Evolutionary conservation across 2,113 vertebrate species (phyloP).

Genomic region (Archilochus colubris): DNA sequence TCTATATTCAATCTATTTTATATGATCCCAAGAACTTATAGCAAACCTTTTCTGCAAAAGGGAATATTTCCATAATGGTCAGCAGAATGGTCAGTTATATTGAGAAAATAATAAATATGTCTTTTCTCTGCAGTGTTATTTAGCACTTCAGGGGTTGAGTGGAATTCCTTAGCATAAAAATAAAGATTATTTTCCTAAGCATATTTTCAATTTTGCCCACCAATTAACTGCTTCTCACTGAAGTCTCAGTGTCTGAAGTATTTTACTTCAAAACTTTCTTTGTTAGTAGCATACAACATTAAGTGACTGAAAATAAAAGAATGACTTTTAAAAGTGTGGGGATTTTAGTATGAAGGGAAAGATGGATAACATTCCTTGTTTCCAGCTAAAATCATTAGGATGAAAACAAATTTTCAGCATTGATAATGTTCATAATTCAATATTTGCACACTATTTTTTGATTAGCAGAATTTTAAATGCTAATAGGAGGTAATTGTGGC

Average conservation of each 20-base stretch:
- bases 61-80: background rate
- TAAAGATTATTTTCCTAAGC: background rate
- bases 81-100: background rate
- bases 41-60: background rate
- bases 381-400: background rate
- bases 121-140: background rate
- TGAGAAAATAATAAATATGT: background rate
- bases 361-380: background rate
- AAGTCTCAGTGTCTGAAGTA: background rate
- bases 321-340: background rate
- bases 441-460: background rate
- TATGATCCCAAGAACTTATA: background rate
- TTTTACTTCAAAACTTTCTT: background rate
- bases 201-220: background rate
- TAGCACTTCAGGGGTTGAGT: background rate
- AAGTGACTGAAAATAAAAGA: background rate
- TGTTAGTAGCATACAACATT: background rate
- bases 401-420: slow-evolving; percentile 20
- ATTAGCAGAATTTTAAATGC: slow-evolving; percentile 12
- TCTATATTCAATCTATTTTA: background rate
- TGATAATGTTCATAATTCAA: background rate
- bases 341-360: background rate
- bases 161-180: background rate
- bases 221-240: background rate
- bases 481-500: background rate